Evolutionary conservation across 2,888 invertebrate genomes (phyloP).

Genomic region (Lissonota sp.): DNA sequence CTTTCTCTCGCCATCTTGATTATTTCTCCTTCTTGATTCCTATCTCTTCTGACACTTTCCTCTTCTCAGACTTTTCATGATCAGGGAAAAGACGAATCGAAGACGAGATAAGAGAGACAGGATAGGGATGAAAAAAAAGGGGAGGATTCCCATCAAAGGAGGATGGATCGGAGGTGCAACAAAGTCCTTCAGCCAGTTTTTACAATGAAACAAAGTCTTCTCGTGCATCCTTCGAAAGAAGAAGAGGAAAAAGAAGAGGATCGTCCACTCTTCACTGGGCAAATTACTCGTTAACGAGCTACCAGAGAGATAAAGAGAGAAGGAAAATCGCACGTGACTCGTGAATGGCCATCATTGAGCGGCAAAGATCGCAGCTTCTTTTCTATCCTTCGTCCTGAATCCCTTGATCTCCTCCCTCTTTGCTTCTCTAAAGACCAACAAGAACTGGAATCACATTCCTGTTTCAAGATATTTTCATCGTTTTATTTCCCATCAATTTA

Average conservation of each 20-base stretch:
- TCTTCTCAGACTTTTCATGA: too few relatives aligned
- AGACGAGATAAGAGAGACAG: slow-evolving; percentile 23
- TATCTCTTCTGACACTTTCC: too few relatives aligned
- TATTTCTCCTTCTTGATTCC: too few relatives aligned
- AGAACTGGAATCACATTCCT: too few relatives aligned
- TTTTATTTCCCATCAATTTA: too few relatives aligned
- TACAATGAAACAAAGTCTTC: slow-evolving; percentile 62
- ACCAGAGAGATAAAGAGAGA: slow-evolving; percentile 58
- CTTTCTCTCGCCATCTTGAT: too few relatives aligned
- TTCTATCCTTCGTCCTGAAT: background rate
- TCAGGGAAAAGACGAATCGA: slow-evolving; percentile 33
- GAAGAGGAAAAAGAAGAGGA: slow-evolving; percentile 12
- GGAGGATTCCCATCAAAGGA: slow-evolving; percentile 36
- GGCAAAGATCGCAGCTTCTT: slow-evolving; percentile 33
- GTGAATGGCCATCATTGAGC: slow-evolving; percentile 73
- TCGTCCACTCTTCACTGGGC: slow-evolving; percentile 65
- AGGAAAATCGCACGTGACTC: too few relatives aligned
- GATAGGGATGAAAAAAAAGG: too few relatives aligned
- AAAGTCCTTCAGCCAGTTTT: slow-evolving; percentile 67
- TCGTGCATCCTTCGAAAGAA: slow-evolving; percentile 51
- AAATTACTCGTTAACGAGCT: slow-evolving; percentile 70
- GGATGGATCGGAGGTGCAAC: slow-evolving; percentile 51
- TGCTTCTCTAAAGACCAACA: too few relatives aligned
- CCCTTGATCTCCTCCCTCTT: background rate
- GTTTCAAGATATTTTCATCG: too few relatives aligned